A percentile compares a stretch with the other conserved stretches of the same genome.
phyloP scores from a whole-genome alignment of 1,140 invertebrate species.

The Myzus persicae region DNA sequence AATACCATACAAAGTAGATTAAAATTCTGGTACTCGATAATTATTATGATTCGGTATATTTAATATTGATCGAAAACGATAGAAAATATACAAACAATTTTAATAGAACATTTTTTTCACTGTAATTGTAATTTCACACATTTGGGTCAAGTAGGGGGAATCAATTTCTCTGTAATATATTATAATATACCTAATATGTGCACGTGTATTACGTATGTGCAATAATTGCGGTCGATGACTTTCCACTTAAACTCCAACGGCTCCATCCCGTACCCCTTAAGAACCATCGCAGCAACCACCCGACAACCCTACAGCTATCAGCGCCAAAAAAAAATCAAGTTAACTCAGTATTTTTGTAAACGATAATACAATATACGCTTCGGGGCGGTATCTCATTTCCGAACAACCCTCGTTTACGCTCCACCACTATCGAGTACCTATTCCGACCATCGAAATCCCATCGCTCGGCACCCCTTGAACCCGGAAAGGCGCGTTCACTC shows the following conservation, averaged over 20 bases:
- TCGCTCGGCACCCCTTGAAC: background rate
- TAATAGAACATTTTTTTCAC: background rate
- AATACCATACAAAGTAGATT: background rate
- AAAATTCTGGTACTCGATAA: background rate
- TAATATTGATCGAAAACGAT: background rate
- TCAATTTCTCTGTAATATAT: background rate
- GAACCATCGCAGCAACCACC: rapidly evolving
- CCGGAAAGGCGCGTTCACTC: background rate
- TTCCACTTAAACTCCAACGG: background rate
- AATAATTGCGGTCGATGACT: background rate
- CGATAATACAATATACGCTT: background rate
- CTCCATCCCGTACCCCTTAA: background rate
- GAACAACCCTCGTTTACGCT: background rate
- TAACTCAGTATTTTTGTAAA: background rate
- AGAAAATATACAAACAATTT: background rate
- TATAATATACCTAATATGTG: background rate
- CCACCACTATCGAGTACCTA: background rate
- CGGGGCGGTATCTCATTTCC: background rate
- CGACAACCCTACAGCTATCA: background rate
- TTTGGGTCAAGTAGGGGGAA: background rate
- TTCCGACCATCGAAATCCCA: background rate
- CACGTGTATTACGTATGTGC: background rate
- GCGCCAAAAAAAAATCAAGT: background rate
- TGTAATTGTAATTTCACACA: background rate
- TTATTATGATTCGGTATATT: background rate